Percentiles rank a stretch among this genome's conserved stretches.
Conservation (phyloP, 53 echinoderm and acorn worm genomes). For the Holothuria leucospilota region DNA sequence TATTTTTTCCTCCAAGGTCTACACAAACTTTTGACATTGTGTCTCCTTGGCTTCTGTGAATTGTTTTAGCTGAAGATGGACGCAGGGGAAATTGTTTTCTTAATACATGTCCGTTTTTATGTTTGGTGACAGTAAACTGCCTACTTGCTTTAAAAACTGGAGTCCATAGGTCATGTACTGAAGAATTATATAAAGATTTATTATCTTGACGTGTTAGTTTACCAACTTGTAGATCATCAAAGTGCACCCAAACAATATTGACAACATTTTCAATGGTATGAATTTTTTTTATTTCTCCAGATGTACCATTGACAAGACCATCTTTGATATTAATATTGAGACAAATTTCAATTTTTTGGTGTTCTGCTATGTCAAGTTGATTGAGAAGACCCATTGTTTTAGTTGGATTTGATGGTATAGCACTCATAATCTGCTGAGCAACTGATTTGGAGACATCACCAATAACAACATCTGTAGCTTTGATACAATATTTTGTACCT, state of each 20-base stretch:
- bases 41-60: slow-evolving; percentile 25
- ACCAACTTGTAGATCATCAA: slow-evolving; percentile 13
- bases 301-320: slow-evolving; percentile 11
- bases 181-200: background rate
- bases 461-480: slow-evolving; percentile 3
- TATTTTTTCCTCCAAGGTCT: background rate
- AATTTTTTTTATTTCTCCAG: background rate
- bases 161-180: background rate
- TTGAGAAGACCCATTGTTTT: slow-evolving; percentile 14
- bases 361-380: background rate
- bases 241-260: slow-evolving; percentile 17
- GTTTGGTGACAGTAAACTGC: background rate
- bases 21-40: background rate
- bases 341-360: slow-evolving; percentile 2
- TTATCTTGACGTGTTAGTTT: background rate
- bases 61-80: slow-evolving; percentile 4
- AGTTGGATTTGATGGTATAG: background rate
- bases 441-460: slow-evolving; percentile 11
- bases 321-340: slow-evolving; percentile 5
- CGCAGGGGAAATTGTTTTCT: slow-evolving; percentile 21
- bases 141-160: background rate
- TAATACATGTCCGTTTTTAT: background rate
- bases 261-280: slow-evolving; percentile 1
- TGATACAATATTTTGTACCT: background rate
- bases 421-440: background rate